phyloP scores from a whole-genome alignment of 2,888 invertebrate genomes.

The Slavum lentiscoides region DNA sequence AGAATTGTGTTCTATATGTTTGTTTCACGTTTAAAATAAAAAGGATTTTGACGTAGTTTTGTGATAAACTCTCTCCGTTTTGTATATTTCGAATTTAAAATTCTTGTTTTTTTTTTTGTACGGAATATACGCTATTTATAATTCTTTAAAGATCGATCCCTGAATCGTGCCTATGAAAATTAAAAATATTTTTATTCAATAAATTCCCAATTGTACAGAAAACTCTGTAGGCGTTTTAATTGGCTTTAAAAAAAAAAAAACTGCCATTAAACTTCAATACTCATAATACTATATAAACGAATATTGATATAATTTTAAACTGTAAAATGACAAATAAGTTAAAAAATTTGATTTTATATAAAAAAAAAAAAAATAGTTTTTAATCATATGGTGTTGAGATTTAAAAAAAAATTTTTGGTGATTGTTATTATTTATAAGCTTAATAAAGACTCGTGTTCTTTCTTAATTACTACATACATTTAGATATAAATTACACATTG shows the following conservation, averaged over 20 bases:
- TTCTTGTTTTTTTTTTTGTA: too few relatives aligned
- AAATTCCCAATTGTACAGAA: not conserved
- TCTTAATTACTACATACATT: not conserved
- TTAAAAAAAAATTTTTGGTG: not conserved
- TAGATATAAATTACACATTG: not conserved
- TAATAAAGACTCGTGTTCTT: not conserved
- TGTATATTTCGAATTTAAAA: not conserved
- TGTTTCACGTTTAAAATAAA: not conserved
- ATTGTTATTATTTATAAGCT: conserved; percentile 1
- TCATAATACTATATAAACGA: not conserved
- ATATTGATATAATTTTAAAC: not conserved
- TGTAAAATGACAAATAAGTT: not conserved
- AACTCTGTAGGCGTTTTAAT: not conserved
- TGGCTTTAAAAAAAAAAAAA: too few relatives aligned
- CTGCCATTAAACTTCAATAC: not conserved
- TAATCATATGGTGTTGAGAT: not conserved
- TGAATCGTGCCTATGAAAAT: not conserved
- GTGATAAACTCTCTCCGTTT: not conserved
- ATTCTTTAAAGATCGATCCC: not conserved
- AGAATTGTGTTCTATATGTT: not conserved
- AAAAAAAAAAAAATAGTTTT: not conserved
- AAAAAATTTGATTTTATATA: not conserved
- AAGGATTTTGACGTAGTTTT: not conserved
- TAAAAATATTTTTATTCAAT: not conserved
- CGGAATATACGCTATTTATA: not conserved